Conservation (phyloP, 2,113 vertebrate genomes). For the Amphiprion percula region DNA sequence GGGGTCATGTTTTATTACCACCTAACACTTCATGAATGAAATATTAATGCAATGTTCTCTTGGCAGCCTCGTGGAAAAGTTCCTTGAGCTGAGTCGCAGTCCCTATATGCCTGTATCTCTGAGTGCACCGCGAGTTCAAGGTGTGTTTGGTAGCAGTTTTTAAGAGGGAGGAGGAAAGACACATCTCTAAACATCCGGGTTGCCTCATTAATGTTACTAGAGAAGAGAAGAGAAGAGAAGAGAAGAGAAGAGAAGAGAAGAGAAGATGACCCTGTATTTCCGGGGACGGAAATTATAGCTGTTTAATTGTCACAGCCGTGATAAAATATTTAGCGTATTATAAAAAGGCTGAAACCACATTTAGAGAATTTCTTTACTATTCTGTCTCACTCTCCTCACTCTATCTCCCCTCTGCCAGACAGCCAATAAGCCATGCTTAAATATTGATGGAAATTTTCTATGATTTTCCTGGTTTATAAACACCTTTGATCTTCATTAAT, state of each 20-base stretch:
- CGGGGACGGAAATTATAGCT: slow-evolving; percentile 25
- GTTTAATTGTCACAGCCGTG: slow-evolving; percentile 39
- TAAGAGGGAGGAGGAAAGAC: slow-evolving; percentile 14
- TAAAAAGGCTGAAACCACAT: slow-evolving; percentile 50
- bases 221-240: slow-evolving; percentile 4
- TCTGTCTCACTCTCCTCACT: slow-evolving; percentile 4
- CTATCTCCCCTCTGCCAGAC: not conserved
- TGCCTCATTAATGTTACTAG: slow-evolving; percentile 20
- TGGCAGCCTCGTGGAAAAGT: not conserved
- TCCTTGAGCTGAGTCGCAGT: not conserved
- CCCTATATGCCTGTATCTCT: not conserved
- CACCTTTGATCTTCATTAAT: slow-evolving; percentile 28
- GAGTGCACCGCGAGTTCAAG: not conserved
- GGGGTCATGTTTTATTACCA: slow-evolving; percentile 13
- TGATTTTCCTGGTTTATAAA: slow-evolving; percentile 23
- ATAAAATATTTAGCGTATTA: slow-evolving; percentile 60
- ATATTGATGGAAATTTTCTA: slow-evolving; percentile 45
- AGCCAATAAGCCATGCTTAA: slow-evolving; percentile 37
- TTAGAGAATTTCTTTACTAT: slow-evolving; percentile 27
- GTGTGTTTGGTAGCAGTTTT: slow-evolving; percentile 21
- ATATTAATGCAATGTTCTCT: slow-evolving; percentile 35
- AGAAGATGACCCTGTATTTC: slow-evolving; percentile 15
- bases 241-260: slow-evolving; percentile 9
- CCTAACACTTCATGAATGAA: slow-evolving; percentile 13
- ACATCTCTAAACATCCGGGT: slow-evolving; percentile 26